Evolutionary conservation across 2,888 invertebrate genomes (phyloP).

Genomic region (Neoascia interrupta): DNA sequence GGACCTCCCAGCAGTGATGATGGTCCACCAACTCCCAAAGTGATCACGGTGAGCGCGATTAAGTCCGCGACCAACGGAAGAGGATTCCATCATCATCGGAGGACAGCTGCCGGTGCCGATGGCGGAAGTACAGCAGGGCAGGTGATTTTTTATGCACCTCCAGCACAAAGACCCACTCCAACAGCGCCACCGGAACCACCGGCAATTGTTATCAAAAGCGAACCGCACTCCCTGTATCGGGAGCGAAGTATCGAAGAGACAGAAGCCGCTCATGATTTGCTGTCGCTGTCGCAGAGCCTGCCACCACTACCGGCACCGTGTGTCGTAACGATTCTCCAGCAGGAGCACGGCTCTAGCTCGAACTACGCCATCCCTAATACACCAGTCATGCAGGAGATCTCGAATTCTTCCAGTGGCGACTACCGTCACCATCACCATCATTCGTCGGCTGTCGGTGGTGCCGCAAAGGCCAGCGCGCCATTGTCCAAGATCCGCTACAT

Average conservation of each 20-base stretch:
- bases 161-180: slow-evolving; percentile 72
- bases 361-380: slow-evolving; percentile 60
- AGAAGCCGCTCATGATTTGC: slow-evolving; percentile 91
- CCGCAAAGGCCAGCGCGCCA: slow-evolving; percentile 58
- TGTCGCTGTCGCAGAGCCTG: slow-evolving; percentile 87
- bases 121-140: slow-evolving; percentile 75
- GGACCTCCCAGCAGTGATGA: slow-evolving; percentile 47
- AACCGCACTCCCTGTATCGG: slow-evolving; percentile 74
- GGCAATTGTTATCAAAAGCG: slow-evolving; percentile 70
- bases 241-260: slow-evolving; percentile 89
- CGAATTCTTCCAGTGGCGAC: slow-evolving; percentile 75
- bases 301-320: slow-evolving; percentile 88
- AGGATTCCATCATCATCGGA: slow-evolving; percentile 45
- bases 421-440: slow-evolving; percentile 66
- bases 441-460: slow-evolving; percentile 41
- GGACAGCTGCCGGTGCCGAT: slow-evolving; percentile 74
- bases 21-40: slow-evolving; percentile 51
- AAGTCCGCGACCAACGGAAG: slow-evolving; percentile 30
- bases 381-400: slow-evolving; percentile 79
- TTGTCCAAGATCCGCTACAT: slow-evolving; percentile 77
- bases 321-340: slow-evolving; percentile 83
- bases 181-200: slow-evolving; percentile 56
- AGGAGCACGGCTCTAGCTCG: slow-evolving; percentile 69
- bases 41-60: slow-evolving; percentile 62
- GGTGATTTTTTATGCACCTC: slow-evolving; percentile 79